phyloP scores from a whole-genome alignment of 1,140 invertebrate genomes.

The Oscheius sp. region DNA sequence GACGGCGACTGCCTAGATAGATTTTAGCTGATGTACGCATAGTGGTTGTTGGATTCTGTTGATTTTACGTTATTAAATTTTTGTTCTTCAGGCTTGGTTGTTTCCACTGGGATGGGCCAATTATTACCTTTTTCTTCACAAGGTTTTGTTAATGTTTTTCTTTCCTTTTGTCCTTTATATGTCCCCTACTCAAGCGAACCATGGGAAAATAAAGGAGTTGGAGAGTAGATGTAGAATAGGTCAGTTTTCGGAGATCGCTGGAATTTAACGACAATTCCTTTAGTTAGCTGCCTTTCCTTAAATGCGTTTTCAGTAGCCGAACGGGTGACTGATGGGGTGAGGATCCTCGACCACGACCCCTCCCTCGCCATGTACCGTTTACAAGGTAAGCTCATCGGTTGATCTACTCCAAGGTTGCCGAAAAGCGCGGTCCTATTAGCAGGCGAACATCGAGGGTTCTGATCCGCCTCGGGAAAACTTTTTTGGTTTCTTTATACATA shows the following conservation, averaged over 20 bases:
- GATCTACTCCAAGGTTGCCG: no score
- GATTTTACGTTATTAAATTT: background rate
- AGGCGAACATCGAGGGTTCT: no score
- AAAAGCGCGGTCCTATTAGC: no score
- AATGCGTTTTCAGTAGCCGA: slow-evolving; percentile 61
- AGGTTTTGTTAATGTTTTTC: background rate
- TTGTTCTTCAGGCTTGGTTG: background rate
- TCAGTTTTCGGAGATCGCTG: slow-evolving; percentile 8
- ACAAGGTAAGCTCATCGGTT: slow-evolving; percentile 50
- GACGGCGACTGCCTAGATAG: slow-evolving; percentile 8
- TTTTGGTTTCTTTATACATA: no score
- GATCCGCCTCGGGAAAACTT: no score
- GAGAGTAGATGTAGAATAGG: slow-evolving; percentile 38
- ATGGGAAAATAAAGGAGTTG: slow-evolving; percentile 31
- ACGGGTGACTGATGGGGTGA: slow-evolving; percentile 63
- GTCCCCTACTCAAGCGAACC: background rate
- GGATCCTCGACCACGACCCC: slow-evolving; percentile 65
- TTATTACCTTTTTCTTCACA: background rate
- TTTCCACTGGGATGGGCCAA: background rate
- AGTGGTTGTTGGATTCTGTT: background rate
- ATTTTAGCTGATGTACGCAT: background rate
- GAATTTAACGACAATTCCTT: background rate
- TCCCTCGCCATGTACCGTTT: slow-evolving; percentile 65
- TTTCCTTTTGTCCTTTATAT: background rate
- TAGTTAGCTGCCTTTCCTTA: background rate